A percentile compares a stretch with the other conserved stretches of the same genome.
Evolutionary conservation across 2,888 invertebrate species (phyloP).

Genomic region (Tethea ocularis): DNA sequence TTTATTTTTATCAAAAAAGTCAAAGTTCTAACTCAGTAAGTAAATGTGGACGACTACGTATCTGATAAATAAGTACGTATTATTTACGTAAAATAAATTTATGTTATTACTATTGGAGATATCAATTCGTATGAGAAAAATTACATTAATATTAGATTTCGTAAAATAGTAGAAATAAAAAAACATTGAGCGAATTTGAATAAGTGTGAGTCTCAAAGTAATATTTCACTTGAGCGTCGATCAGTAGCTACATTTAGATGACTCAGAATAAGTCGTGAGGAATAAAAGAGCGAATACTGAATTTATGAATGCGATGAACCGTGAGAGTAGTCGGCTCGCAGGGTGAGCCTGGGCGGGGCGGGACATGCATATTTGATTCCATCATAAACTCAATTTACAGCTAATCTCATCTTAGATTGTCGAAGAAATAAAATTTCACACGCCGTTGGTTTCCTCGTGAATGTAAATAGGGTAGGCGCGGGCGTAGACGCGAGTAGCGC

Average conservation of each 20-base stretch:
- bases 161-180: background rate
- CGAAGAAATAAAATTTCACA: slow-evolving; percentile 83
- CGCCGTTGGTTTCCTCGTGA: slow-evolving; percentile 70
- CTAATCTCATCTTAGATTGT: slow-evolving; percentile 82
- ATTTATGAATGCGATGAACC: slow-evolving; percentile 69
- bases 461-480: slow-evolving; percentile 69
- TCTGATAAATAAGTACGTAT: too few relatives aligned
- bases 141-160: background rate
- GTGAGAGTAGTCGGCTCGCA: slow-evolving; percentile 49
- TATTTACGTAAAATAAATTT: background rate
- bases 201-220: slow-evolving; percentile 30
- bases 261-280: slow-evolving; percentile 51
- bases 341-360: slow-evolving; percentile 32
- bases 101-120: background rate
- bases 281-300: slow-evolving; percentile 62
- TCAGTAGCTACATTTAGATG: slow-evolving; percentile 59
- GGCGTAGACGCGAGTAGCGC: slow-evolving; percentile 30
- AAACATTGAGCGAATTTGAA: background rate
- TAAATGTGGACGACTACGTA: too few relatives aligned
- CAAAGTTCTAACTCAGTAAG: too few relatives aligned
- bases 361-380: slow-evolving; percentile 78
- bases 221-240: slow-evolving; percentile 55
- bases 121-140: background rate
- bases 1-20: too few relatives aligned
- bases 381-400: slow-evolving; percentile 82